Base-by-base conservation (phyloP, 2,888 invertebrate genomes). In the Phyto melanocephala region DNA sequence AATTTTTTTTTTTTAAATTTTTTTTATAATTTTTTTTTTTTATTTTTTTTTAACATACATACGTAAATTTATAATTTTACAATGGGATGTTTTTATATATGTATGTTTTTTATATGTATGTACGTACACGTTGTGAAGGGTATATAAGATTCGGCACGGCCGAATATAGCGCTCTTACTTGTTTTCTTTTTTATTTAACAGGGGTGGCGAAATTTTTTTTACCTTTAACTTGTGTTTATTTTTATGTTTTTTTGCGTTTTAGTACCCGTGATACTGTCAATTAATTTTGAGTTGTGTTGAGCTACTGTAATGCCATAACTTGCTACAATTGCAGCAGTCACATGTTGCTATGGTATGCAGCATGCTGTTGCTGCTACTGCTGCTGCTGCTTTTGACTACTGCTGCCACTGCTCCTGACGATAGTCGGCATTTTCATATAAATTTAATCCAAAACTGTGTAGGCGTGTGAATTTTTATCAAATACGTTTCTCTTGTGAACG, bases 401-500 rank as follows among this genome's bases (percentile, higher is more conserved):
- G 35, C 35, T 37, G 33, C 45, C 35, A 35, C 37, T 74, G 40
- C 28, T 72, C n/a, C 42, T 45, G 28, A 35, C 40, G 40, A 35
- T 24, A 33, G 45, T 62, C 54, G 56, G 56, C 20, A 63, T 24
- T 77, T 68, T 76, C 40, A 33, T 42, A 58, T 50, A 33, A 74
- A 75, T 33, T 60, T 52, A 20, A 50, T 40, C n/a, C 11, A 24
- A 37, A 75, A 37, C 15, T 58, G 79, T 76, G 82, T 82, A 82
- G 82, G 82, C 82, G 82, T 82, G 82, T 71, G 82, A 82, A 82
- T 76, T 75, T 78, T 71, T 60, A 33, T 72, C 52, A 67, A 71
- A 22, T 65, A 40, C 33, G 67, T 68, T 77, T 75, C 65, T 24
- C 70, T 54, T 20, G 58, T 37, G 50, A 42, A 68, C 40, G 40